A percentile compares a stretch with the other conserved stretches of the same genome.
phyloP scores from a whole-genome alignment of 2,888 invertebrate genomes.

The Leucophenga maculata region DNA sequence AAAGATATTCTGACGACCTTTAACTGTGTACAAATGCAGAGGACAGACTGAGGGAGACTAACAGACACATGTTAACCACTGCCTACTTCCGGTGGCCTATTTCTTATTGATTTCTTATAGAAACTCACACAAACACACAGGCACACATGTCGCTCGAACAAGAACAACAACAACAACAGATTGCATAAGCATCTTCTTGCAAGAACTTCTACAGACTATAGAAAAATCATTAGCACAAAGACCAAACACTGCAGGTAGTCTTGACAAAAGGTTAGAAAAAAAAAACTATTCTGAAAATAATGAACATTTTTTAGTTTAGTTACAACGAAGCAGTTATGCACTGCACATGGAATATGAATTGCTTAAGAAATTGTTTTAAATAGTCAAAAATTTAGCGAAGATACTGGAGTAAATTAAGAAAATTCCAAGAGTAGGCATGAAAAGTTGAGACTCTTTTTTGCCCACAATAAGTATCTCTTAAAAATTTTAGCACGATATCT shows the following conservation, averaged over 20 bases:
- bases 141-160: slow-evolving; percentile 32
- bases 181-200: slow-evolving; percentile 47
- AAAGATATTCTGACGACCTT: slow-evolving; percentile 3
- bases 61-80: slow-evolving; percentile 23
- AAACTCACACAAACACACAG: background rate
- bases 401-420: no score
- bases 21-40: background rate
- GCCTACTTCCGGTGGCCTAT: slow-evolving; percentile 39
- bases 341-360: no score
- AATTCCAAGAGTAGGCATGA: no score
- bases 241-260: slow-evolving; percentile 33
- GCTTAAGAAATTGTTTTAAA: no score
- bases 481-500: no score
- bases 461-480: no score
- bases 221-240: slow-evolving; percentile 60
- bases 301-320: no score
- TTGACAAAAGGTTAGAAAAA: background rate
- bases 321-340: no score
- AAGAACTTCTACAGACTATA: slow-evolving; percentile 42
- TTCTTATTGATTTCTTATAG: slow-evolving; percentile 14
- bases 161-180: slow-evolving; percentile 57
- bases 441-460: no score
- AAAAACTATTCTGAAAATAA: background rate
- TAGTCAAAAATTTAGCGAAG: no score
- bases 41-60: background rate